Conservation (phyloP, 2,797 vertebrate genomes). For the Enteromius paludinosus region DNA sequence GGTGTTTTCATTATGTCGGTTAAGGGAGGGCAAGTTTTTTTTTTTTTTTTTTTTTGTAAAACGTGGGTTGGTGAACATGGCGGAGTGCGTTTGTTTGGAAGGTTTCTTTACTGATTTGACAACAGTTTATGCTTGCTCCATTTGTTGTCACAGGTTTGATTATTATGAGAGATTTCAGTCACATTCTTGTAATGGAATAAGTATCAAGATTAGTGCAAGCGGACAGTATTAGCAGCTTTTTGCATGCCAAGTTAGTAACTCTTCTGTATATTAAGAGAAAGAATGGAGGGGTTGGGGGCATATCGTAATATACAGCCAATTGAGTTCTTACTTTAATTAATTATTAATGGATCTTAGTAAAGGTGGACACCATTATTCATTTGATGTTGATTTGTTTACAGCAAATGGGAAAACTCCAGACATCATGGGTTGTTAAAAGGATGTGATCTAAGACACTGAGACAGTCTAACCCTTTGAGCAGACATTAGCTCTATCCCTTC, state of each 20-base stretch:
- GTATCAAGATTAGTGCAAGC: neutral
- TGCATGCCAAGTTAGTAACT: neutral
- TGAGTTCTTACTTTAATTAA: neutral
- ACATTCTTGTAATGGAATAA: neutral
- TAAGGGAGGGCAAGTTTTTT: constrained; percentile 56
- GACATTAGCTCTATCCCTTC: neutral
- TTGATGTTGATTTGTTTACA: neutral
- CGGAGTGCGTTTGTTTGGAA: constrained; percentile 56
- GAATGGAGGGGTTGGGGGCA: too few species aligned
- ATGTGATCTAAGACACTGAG: neutral
- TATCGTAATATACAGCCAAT: neutral
- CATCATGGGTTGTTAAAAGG: neutral
- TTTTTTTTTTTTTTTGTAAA: constrained; percentile 15
- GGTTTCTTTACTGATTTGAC: constrained; percentile 25
- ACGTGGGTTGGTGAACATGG: constrained; percentile 59
- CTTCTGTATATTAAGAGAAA: neutral
- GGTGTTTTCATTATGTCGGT: constrained; percentile 78
- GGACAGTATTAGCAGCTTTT: neutral
- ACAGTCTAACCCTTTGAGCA: constrained; percentile 1
- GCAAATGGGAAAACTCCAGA: neutral
- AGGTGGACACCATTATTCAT: neutral
- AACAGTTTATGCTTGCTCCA: constrained; percentile 5
- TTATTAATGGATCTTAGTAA: neutral
- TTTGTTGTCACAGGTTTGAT: neutral
- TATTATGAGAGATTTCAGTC: neutral